Evolutionary conservation across 2,797 vertebrate species (phyloP), one percentile per base, ranked within the genome.

Genomic region (Sebastes variabilis): DNA sequence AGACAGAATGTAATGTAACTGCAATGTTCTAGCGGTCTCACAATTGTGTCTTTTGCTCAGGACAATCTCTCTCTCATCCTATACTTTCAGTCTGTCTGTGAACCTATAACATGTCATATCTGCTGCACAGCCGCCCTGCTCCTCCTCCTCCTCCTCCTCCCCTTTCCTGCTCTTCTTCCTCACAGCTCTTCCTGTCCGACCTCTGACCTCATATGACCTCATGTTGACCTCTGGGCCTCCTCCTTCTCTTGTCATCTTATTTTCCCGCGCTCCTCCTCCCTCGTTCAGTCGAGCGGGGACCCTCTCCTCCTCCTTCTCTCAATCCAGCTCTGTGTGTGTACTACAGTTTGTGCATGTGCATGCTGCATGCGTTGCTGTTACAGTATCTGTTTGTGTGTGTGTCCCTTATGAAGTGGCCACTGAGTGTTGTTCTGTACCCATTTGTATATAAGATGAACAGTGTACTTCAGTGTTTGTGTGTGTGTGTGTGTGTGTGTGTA

Each of bases 151-250:
- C 81, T 89, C 91, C 87, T 90, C 87, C 88, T 93, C 90, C 91
- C 69, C 68, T 74, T 87, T 94, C 88, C 86, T 93, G 77, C 90
- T 95, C 93, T 93, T 95, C 90, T 89, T 95, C 94, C 92, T 95
- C 94, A 95, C 95, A 94, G 95, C 93, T 96, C 94, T 95, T 92
- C 92, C 88, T 95, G 94, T 95, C 90, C 93, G 95, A 96, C 96
- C 96, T 97, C 96, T 96, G 96, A 97, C 96, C 95, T 97, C 96
- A 96, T 95, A 95, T 92, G 95, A 95, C 93, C 94, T 96, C 94
- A 95, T 96, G 93, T 94, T 95, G 95, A 96, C 95, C 96, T 95
- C 93, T 93, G 94, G 95, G 95, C 95, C 93, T 94, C 95, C 95
- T 95, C 94, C 84, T 92, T 95, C 92, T 95, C 94, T 94, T 91